A percentile compares a stretch with the other conserved stretches of the same genome.
phyloP scores from a whole-genome alignment of 2,797 vertebrate species.

The Clarias fuscus region DNA sequence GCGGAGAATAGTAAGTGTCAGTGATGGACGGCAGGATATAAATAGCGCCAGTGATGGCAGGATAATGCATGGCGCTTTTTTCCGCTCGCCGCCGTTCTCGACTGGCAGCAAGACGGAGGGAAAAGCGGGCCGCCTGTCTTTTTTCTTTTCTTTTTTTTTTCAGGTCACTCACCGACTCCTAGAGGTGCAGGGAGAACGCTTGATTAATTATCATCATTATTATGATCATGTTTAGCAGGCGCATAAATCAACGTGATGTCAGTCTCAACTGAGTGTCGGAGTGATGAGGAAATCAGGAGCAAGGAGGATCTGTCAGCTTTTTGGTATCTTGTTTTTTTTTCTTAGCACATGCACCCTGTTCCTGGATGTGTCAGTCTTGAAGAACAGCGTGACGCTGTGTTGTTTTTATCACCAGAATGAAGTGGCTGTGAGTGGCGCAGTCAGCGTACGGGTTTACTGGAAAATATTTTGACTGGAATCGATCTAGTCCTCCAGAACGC shows the following conservation, averaged over 20 bases:
- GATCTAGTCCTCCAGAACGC: not conserved
- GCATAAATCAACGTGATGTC: conserved; percentile 74
- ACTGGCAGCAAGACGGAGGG: conserved; percentile 67
- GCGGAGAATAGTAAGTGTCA: conserved; percentile 78
- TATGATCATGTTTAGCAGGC: conserved; percentile 71
- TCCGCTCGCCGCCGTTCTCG: conserved; percentile 72
- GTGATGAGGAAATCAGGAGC: conserved; percentile 5
- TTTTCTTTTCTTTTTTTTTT: conserved; percentile 55
- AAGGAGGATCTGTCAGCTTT: conserved; percentile 38
- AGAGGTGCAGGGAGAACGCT: conserved; percentile 74
- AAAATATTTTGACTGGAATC: conserved; percentile 13
- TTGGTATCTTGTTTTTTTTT: conserved; percentile 44
- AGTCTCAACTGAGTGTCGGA: conserved; percentile 36
- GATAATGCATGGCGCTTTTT: conserved; percentile 82
- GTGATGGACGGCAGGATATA: conserved; percentile 85
- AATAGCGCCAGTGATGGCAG: conserved; percentile 82
- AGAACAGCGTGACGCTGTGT: conserved; percentile 9
- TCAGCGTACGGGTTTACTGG: not conserved
- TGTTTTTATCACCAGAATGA: conserved; percentile 24
- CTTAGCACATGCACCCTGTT: conserved; percentile 36
- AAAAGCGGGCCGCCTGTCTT: conserved; percentile 64
- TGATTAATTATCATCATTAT: conserved; percentile 83
- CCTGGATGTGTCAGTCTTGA: conserved; percentile 36
- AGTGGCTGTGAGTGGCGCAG: conserved; percentile 35
- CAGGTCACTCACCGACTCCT: conserved; percentile 76